These are phyloP conservation scores for Drosophila rufa DNA, from an alignment of 1,140 invertebrate genomes.

Conservation along the genomic window DNA sequence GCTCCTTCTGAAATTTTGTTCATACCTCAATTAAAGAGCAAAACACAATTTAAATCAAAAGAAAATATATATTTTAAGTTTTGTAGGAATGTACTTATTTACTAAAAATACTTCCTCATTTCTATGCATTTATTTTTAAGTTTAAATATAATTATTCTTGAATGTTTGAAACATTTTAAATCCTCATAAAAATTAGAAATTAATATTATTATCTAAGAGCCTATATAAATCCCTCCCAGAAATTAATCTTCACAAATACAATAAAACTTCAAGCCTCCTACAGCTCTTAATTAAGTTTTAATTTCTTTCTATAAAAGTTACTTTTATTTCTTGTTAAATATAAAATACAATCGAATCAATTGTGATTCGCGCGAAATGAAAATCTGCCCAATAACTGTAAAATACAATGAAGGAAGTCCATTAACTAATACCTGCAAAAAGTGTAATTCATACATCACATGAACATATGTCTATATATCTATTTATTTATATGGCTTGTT, in stretches of 20 bases:
- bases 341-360: constrained; percentile 21
- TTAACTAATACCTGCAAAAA: constrained; percentile 19
- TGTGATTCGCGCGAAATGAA: constrained; percentile 3
- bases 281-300: not conserved
- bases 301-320: not conserved
- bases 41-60: too few species aligned
- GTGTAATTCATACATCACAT: constrained; percentile 27
- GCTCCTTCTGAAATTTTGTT: too few species aligned
- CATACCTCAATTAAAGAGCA: too few species aligned
- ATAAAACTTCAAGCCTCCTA: not conserved
- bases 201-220: too few species aligned
- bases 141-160: not conserved
- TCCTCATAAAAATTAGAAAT: too few species aligned
- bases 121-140: too few species aligned
- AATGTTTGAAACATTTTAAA: not conserved
- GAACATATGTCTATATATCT: constrained; percentile 1
- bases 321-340: not conserved
- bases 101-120: too few species aligned
- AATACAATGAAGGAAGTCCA: constrained; percentile 19
- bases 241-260: not conserved
- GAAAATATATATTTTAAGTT: too few species aligned
- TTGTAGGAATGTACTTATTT: too few species aligned
- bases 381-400: constrained; percentile 31
- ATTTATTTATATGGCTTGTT: constrained; percentile 22
- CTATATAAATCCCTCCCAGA: not conserved